phyloP scores from a whole-genome alignment of 2,113 vertebrate species.

The Pagrus major region DNA sequence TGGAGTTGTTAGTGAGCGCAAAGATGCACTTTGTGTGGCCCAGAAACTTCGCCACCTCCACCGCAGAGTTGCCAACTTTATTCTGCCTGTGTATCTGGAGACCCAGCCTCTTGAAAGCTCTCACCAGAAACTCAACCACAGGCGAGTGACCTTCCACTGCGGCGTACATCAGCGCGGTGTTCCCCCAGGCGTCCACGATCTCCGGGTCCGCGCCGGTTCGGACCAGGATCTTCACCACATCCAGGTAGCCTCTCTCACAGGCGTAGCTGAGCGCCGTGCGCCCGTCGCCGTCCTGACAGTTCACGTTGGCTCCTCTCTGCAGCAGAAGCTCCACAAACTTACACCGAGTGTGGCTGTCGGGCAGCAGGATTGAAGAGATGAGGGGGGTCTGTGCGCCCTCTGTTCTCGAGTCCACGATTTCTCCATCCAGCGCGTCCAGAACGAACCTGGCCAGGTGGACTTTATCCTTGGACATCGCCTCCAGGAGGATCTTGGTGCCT shows the following conservation, averaged over 20 bases:
- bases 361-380: slow-evolving; percentile 77
- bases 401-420: slow-evolving; percentile 78
- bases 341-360: slow-evolving; percentile 59
- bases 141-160: slow-evolving; percentile 68
- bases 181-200: slow-evolving; percentile 79
- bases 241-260: slow-evolving; percentile 79
- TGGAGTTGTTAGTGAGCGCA: slow-evolving; percentile 65
- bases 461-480: slow-evolving; percentile 83
- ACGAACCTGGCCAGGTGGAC: slow-evolving; percentile 82
- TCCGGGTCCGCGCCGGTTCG: slow-evolving; percentile 80
- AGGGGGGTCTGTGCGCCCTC: slow-evolving; percentile 80
- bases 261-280: slow-evolving; percentile 82
- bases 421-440: slow-evolving; percentile 81
- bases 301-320: slow-evolving; percentile 78
- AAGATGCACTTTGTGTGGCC: slow-evolving; percentile 79
- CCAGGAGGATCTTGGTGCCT: slow-evolving; percentile 77
- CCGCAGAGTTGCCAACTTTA: slow-evolving; percentile 81
- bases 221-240: slow-evolving; percentile 80
- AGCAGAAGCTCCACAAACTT: slow-evolving; percentile 81
- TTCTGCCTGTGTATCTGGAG: slow-evolving; percentile 82
- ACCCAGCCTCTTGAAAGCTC: slow-evolving; percentile 83
- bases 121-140: slow-evolving; percentile 81
- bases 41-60: slow-evolving; percentile 79
- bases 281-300: slow-evolving; percentile 72
- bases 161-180: slow-evolving; percentile 81